Evolutionary conservation across 2,888 invertebrate species (phyloP).

Genomic region (Camponotus fellah): DNA sequence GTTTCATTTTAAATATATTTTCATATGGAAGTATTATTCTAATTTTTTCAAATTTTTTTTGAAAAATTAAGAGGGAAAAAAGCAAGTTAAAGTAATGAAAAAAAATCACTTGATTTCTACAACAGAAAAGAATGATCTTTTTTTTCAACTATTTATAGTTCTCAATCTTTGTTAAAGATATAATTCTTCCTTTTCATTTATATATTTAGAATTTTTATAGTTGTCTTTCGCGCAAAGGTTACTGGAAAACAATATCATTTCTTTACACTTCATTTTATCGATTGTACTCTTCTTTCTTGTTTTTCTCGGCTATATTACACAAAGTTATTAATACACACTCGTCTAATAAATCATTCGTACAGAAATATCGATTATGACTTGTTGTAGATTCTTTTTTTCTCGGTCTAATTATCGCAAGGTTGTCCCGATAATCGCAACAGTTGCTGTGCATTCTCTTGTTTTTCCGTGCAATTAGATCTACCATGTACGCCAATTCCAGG

Average conservation of each 20-base stretch:
- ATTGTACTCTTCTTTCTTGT: background rate
- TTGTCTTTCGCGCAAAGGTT: background rate
- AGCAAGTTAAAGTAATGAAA: background rate
- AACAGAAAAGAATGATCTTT: conserved; percentile 51
- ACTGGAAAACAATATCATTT: background rate
- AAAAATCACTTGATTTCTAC: background rate
- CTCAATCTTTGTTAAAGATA: background rate
- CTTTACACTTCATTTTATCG: background rate
- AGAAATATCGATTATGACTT: background rate
- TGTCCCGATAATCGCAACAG: conserved; percentile 57
- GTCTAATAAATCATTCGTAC: conserved; percentile 59
- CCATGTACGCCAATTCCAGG: conserved; percentile 66
- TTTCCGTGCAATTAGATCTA: conserved; percentile 75
- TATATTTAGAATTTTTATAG: background rate
- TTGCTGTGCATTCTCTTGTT: conserved; percentile 53
- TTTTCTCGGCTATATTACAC: background rate
- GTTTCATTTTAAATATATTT: conserved; percentile 55
- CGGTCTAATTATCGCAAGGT: conserved; percentile 67
- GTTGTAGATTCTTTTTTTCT: conserved; percentile 12
- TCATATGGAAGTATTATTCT: background rate
- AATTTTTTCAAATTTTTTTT: background rate
- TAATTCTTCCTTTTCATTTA: background rate
- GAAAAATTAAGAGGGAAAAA: background rate
- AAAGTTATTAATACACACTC: conserved; percentile 10
- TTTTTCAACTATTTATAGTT: conserved; percentile 41